A percentile compares a stretch with the other conserved stretches of the same genome.
These are phyloP conservation scores for Ophonus ardosiacus DNA, from an alignment of 2,888 invertebrate species.

Conservation along the genomic window DNA sequence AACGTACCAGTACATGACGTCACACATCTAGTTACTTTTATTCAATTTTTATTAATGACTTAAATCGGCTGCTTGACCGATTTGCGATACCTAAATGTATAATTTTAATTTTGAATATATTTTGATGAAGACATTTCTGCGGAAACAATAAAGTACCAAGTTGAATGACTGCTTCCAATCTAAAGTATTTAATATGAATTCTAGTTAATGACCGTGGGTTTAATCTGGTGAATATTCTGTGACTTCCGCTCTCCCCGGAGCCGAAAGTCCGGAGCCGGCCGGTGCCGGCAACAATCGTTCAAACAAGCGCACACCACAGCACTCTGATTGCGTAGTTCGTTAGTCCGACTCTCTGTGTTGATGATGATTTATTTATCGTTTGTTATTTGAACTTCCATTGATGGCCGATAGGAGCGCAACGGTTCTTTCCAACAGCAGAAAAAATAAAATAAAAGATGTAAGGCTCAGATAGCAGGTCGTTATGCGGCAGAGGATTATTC, in stretches of 20 bases:
- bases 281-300: constrained; percentile 55
- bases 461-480: constrained; percentile 61
- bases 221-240: neutral
- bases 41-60: no score
- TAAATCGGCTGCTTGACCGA: no score
- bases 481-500: constrained; percentile 47
- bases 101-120: no score
- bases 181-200: neutral
- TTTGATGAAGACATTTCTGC: no score
- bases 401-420: constrained; percentile 64
- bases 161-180: no score
- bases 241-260: constrained; percentile 36
- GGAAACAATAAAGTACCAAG: no score
- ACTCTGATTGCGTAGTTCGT: constrained; percentile 62
- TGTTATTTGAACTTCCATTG: constrained; percentile 64
- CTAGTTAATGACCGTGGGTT: neutral
- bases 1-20: no score
- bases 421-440: constrained; percentile 58
- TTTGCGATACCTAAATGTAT: no score
- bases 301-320: constrained; percentile 33
- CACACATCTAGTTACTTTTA: no score
- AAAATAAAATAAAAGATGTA: constrained; percentile 60
- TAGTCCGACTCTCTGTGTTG: constrained; percentile 60
- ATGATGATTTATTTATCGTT: constrained; percentile 64
- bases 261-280: neutral